A percentile compares a stretch with the other conserved stretches of the same genome.
These are phyloP conservation scores for Mobula birostris DNA, from an alignment of 2,113 vertebrate species.

Conservation along the genomic window DNA sequence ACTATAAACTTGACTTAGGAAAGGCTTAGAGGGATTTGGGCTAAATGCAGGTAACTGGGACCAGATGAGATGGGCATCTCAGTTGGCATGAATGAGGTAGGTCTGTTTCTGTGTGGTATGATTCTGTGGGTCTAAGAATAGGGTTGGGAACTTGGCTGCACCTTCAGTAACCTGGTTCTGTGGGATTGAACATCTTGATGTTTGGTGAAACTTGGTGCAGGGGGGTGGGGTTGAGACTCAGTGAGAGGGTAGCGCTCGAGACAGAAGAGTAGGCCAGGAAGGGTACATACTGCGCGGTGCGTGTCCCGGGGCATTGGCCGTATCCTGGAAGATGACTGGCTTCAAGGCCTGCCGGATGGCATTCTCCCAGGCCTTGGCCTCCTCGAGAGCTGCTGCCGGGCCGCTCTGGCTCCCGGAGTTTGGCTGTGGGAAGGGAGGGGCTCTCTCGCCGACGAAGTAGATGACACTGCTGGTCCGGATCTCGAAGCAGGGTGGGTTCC, in stretches of 20 bases:
- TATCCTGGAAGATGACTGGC: conserved; percentile 77
- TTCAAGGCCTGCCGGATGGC: conserved; percentile 80
- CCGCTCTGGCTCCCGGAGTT: conserved; percentile 59
- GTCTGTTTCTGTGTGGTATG: too few species aligned
- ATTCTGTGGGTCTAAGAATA: too few species aligned
- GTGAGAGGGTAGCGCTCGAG: neutral
- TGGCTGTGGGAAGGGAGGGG: conserved; percentile 49
- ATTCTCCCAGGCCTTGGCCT: conserved; percentile 70
- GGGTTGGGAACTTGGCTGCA: too few species aligned
- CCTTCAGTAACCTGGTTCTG: too few species aligned
- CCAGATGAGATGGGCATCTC: too few species aligned
- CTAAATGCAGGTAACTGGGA: too few species aligned
- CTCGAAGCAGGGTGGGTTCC: conserved; percentile 78
- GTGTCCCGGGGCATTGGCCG: conserved; percentile 59
- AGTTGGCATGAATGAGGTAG: too few species aligned
- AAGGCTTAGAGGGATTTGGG: too few species aligned
- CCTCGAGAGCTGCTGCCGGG: conserved; percentile 57
- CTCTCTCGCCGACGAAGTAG: conserved; percentile 78
- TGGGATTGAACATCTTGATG: too few species aligned
- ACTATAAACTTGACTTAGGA: too few species aligned
- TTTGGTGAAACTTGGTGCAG: too few species aligned
- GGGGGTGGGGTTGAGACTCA: neutral
- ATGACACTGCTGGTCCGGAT: conserved; percentile 68
- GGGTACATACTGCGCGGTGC: conserved; percentile 61
- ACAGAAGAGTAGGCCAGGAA: neutral